These are phyloP conservation scores for Ctenosaura bakeri DNA, from an alignment of 2,797 vertebrate species.

Conservation along the genomic window DNA sequence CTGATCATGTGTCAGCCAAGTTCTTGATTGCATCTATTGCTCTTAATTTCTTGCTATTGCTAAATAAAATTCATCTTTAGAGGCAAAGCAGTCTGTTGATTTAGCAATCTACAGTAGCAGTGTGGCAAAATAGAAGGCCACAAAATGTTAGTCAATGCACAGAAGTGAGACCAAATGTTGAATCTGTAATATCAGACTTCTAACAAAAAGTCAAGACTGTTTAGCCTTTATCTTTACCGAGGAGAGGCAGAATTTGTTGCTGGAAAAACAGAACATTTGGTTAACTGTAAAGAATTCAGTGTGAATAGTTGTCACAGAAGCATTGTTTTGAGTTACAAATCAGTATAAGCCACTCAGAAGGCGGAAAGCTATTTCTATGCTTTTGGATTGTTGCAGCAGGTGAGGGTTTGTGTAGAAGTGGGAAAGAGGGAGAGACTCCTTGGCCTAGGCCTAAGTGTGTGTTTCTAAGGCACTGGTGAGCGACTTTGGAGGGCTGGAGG, in stretches of 20 bases:
- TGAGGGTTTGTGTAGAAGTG: too few relatives aligned
- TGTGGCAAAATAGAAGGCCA: not conserved
- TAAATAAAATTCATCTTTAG: constrained; percentile 1
- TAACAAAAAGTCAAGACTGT: not conserved
- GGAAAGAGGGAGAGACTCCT: too few relatives aligned
- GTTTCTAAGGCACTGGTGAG: too few relatives aligned
- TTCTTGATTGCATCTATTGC: constrained; percentile 4
- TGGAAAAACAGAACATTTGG: not conserved
- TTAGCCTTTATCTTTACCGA: not conserved
- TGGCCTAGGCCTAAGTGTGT: too few relatives aligned
- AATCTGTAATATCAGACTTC: not conserved
- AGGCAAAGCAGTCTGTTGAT: constrained; percentile 6
- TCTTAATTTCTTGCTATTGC: not conserved
- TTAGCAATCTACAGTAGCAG: not conserved
- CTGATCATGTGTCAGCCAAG: not conserved
- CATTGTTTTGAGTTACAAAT: not conserved
- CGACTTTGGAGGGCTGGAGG: too few relatives aligned
- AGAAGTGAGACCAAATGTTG: not conserved
- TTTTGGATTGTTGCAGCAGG: not conserved
- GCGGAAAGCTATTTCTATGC: not conserved
- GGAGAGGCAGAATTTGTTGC: not conserved
- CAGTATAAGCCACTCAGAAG: too few relatives aligned
- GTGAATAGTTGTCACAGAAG: not conserved
- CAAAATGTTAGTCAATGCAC: not conserved
- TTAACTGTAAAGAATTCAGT: not conserved